Base-by-base conservation (phyloP, 1,140 invertebrate species). In the Ostrea edulis region DNA sequence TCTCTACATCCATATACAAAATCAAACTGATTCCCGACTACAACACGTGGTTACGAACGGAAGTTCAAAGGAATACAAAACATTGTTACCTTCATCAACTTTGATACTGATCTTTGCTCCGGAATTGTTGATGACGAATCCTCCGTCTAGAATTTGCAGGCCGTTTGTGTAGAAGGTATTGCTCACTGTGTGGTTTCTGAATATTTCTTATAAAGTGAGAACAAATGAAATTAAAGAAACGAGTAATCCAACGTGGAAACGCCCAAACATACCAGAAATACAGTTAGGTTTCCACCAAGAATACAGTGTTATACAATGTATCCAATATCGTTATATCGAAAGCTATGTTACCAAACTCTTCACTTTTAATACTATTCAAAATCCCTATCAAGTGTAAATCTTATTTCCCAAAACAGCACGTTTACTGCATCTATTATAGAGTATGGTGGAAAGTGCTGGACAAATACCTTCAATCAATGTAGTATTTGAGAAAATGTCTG, bases 101-200 rank as follows among this genome's bases (percentile, higher is more conserved):
- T 77, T 29, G 25, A 77, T 77, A 14, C 12, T 25, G 4, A 77
- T 25, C 68, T 35, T 12, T 77, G 68, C 11, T 35, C 68, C 68
- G 29, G 25, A 8, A 29, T 14, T 29, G 68, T 77, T 77, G 7
- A 14, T 77, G 35, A 77, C 29, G 29, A 29, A 77, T 77, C 68
- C 68, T 5, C 68, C 68, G 25, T 77, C 25, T 11, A 77, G 68
- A 77, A 77, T 77, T 29, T 11, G 22, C 8, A 77, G 11, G 22
- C 68, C 68, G 25, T 77, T 77, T 25, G 68, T 77, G 9, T 77
- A 77, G 8, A 77, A 12, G 14, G 68, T 77, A 35, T 77, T 29
- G 25, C 35, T 77, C 14, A 77, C 68, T 17, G 68, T 77, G 68
- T 77, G 68, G 12, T 77, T 77, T 25, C 68, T 25, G 25, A 77